phyloP scores from a whole-genome alignment of 1,140 invertebrate species.

The Saccostrea echinata region DNA sequence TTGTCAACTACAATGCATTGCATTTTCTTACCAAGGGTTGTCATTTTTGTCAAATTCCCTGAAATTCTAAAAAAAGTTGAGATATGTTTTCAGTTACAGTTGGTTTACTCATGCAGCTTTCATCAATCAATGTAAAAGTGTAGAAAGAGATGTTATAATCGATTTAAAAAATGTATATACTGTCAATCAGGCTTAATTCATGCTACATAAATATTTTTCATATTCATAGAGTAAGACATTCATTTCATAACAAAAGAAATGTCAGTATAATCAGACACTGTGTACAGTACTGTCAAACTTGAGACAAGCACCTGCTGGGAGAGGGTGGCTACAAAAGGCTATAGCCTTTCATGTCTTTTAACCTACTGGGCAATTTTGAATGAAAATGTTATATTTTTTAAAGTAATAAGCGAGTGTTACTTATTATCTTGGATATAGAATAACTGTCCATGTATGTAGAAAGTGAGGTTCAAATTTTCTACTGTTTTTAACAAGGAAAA shows the following conservation, averaged over 20 bases:
- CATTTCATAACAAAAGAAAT: neutral
- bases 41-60: constrained; percentile 21
- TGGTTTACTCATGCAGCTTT: constrained; percentile 24
- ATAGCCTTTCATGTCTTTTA: neutral
- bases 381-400: neutral
- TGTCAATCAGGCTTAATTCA: constrained; percentile 1
- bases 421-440: neutral
- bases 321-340: neutral
- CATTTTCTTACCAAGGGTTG: constrained; percentile 31
- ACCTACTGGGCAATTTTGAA: constrained; percentile 2
- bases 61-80: constrained; percentile 31
- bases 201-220: constrained; percentile 1
- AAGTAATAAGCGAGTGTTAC: no score
- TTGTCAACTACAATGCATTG: constrained; percentile 37
- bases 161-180: neutral
- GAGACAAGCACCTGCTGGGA: constrained; percentile 20
- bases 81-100: constrained; percentile 18
- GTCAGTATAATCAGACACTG: constrained; percentile 11
- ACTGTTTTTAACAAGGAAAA: neutral
- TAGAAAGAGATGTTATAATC: neutral
- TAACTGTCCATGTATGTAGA: no score
- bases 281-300: neutral
- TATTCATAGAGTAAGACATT: neutral
- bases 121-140: constrained; percentile 11
- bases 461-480: no score